Evolutionary conservation across 2,888 invertebrate species (phyloP), one percentile per base, ranked within the genome.

Genomic region (Drosophila falleni): DNA sequence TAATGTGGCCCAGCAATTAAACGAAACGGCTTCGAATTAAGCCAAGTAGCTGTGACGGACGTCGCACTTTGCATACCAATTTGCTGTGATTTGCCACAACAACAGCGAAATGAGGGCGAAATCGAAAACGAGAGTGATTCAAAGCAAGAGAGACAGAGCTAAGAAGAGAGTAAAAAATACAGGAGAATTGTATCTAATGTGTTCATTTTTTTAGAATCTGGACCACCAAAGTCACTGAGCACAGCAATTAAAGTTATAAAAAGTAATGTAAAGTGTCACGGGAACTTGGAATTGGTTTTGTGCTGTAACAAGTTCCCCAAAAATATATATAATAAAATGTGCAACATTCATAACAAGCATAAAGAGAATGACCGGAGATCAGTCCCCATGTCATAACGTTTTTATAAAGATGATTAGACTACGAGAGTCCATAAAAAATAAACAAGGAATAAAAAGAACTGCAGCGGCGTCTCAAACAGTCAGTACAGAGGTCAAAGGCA

Each of bases 1-100:
- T 88, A 89, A 86, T 86, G 84, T 86, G 87, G 86, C 89, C 74
- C 86, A 86, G 89, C 85, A 85, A 85, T 85, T 89, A 89, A 85
- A 85, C 78, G 87, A 80, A 88, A 89, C 86, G 86, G 83, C 88
- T 82, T 77, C 69, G 74, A 85, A 89, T 88, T 80, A 88, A 85
- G 88, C 88, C 88, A 89, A 87, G 81, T 78, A 83, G 81, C 81
- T 76, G 71, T 71, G 71, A 80, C 71, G 51, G 50, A 33, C 58
- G 46, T 61, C 87, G 82, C 80, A 79, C 89, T 85, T 85, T 89
- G 85, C 84, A 89, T 85, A 89, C 85, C 68, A 89, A 85, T 82
- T 83, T 80, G 64, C 74, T 46, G 80, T 54, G 70, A 73, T 87
- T 82, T 75, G 68, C 55, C 33, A 46, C 44, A 65, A 56, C 42